Base-by-base conservation (phyloP, 2,113 vertebrate genomes). In the Mirounga angustirostris region DNA sequence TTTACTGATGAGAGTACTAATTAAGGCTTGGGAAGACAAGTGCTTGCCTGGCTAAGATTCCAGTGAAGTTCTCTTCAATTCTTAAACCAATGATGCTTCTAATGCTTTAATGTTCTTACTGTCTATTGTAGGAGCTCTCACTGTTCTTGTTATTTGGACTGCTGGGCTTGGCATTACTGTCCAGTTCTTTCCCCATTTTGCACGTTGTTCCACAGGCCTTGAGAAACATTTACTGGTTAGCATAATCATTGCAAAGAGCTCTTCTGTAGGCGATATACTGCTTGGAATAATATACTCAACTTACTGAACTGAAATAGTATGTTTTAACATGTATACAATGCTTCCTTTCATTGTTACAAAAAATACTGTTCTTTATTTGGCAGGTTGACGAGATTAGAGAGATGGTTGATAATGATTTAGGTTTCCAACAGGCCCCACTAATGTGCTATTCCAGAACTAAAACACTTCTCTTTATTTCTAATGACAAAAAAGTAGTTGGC, bases 301-400 rank as follows among this genome's bases (percentile, higher is more conserved):
- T 43, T 92, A 85, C 9, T 98, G 59, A 93, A 61, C 59, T 96
- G 84, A 90, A 83, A 65, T 65, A 82, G 28, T 83, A 26, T 88
- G 50, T 91, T 85, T 81, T 94, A 91, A 89, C 11, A 59, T 83
- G 46, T 40, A 12, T 1, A 9, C 56, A 71, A 15, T 96, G 63
- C 56, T 97, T 98, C 97, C 0, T 97, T 98, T 97, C 0, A 46
- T 73, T 91, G 9, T 97, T 87, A 84, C 80, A 56, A 81, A 52
- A 19, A 36, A 95, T 81, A 96, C 67, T 95, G 6, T 96, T 98
- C 78, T 97, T 97, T 98, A 40, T 97, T 98, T 98, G 90, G 65
- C 98, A 99, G 99, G 99, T 99, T 80, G 99, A 99, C 95, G 99
- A 99, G 98, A 99, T 99, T 93, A 99, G 99, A 98, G 99, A 99